phyloP scores from a whole-genome alignment of 2,797 vertebrate species.

The Vespertilio murinus region DNA sequence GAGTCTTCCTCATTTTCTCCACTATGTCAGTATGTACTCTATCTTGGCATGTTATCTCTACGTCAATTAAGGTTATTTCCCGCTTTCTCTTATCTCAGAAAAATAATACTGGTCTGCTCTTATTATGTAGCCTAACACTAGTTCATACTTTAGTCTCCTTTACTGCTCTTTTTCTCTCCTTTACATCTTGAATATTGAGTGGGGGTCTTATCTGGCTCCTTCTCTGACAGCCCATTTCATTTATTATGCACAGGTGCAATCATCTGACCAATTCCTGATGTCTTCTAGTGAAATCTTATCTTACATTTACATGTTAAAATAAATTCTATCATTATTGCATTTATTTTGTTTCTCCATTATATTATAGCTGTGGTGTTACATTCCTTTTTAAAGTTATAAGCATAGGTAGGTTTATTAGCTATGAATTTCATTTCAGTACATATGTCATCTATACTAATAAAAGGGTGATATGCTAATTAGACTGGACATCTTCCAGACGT shows the following conservation, averaged over 20 bases:
- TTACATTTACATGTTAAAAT: neutral
- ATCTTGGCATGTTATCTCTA: neutral
- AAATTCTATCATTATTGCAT: neutral
- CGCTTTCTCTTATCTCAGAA: slow-evolving; percentile 34
- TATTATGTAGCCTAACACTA: neutral
- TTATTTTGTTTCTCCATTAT: neutral
- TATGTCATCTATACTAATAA: neutral
- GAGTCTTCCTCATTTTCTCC: neutral
- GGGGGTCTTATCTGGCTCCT: neutral
- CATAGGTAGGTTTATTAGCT: neutral
- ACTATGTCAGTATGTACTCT: neutral
- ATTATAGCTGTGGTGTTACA: neutral
- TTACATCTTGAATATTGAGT: neutral
- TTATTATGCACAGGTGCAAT: neutral
- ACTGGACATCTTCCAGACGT: no score
- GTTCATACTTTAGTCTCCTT: neutral
- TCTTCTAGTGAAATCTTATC: neutral
- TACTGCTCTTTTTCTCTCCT: neutral
- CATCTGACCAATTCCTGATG: neutral
- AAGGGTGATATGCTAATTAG: no score
- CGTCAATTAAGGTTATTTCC: slow-evolving; percentile 36
- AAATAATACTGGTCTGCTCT: neutral
- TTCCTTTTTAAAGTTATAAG: neutral
- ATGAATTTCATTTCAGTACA: slow-evolving; percentile 36
- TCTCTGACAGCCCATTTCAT: neutral